Evolutionary conservation across 2,888 invertebrate species (phyloP).

Genomic region (Lochmaea crataegi): DNA sequence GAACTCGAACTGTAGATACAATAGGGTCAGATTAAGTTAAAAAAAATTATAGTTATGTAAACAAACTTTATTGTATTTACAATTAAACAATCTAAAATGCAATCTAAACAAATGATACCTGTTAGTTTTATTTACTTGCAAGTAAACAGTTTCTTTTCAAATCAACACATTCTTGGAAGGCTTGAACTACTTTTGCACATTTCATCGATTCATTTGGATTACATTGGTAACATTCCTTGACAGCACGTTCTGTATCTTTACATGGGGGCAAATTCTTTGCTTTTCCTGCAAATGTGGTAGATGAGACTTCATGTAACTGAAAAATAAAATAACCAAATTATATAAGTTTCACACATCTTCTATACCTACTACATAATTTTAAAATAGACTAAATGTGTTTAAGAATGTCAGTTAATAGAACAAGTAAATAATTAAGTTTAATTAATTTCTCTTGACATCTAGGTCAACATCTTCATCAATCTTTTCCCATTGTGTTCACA

Average conservation of each 20-base stretch:
- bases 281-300: slow-evolving; percentile 40
- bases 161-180: slow-evolving; percentile 73
- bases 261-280: slow-evolving; percentile 66
- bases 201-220: slow-evolving; percentile 71
- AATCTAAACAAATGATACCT: slow-evolving; percentile 29
- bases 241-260: slow-evolving; percentile 67
- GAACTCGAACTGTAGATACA: too few species aligned
- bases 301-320: slow-evolving; percentile 55
- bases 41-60: background rate
- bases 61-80: slow-evolving; percentile 39
- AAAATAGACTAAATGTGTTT: too few species aligned
- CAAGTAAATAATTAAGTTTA: too few species aligned
- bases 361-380: too few species aligned
- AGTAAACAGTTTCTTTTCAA: slow-evolving; percentile 64
- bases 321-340: slow-evolving; percentile 24
- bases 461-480: too few species aligned
- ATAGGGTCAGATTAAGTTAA: background rate
- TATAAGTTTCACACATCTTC: too few species aligned
- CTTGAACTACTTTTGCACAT: slow-evolving; percentile 71
- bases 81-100: slow-evolving; percentile 35
- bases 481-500: too few species aligned
- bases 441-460: too few species aligned
- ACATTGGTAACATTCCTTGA: slow-evolving; percentile 72
- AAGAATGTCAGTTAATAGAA: too few species aligned
- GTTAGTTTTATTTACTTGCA: slow-evolving; percentile 44